Conservation (phyloP, 2,888 invertebrate species). For the Alloplasta piceator region DNA sequence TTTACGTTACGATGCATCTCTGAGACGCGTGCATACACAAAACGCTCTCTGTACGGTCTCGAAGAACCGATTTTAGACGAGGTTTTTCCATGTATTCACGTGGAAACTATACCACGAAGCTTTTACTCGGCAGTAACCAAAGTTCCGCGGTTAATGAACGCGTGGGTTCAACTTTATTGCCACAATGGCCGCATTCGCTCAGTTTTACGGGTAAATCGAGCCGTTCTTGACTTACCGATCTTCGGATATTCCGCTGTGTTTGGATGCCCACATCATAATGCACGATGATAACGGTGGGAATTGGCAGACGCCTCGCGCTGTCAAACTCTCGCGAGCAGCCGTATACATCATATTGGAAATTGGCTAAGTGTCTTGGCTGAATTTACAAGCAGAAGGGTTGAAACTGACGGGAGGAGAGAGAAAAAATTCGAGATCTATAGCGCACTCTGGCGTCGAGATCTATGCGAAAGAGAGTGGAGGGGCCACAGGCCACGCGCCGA, state of each 20-base stretch:
- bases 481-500: no score
- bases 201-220: slow-evolving; percentile 57
- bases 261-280: slow-evolving; percentile 7
- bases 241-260: slow-evolving; percentile 4
- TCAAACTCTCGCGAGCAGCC: neutral
- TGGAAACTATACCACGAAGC: no score
- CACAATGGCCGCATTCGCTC: slow-evolving; percentile 32
- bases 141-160: slow-evolving; percentile 65
- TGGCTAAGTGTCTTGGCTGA: neutral
- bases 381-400: no score
- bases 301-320: neutral
- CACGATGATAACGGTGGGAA: neutral
- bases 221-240: slow-evolving; percentile 52
- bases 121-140: neutral
- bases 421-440: neutral
- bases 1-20: slow-evolving; percentile 61
- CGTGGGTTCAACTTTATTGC: slow-evolving; percentile 70
- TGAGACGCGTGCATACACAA: neutral
- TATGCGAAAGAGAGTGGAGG: no score
- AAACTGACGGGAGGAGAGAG: no score
- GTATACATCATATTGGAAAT: neutral
- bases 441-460: neutral
- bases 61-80: neutral
- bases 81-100: no score
- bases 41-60: no score